phyloP scores from a whole-genome alignment of 1,140 invertebrate genomes.

The Saccostrea echinata region DNA sequence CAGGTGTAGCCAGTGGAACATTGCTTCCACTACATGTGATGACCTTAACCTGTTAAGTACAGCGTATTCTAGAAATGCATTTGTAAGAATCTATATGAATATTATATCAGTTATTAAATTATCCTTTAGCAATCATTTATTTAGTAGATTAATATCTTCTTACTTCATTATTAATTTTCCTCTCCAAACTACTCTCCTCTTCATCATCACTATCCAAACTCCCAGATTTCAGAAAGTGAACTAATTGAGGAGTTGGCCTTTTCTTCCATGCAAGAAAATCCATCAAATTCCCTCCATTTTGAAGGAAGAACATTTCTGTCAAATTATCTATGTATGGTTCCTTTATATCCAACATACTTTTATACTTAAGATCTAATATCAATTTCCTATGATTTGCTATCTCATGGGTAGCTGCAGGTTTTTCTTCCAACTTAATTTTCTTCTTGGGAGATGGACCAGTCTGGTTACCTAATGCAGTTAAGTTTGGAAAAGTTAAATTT shows the following conservation, averaged over 20 bases:
- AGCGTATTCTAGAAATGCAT: not conserved
- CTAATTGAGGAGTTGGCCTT: constrained; percentile 86
- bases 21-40: constrained; percentile 82
- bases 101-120: not conserved
- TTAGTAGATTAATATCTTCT: not conserved
- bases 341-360: constrained; percentile 75
- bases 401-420: constrained; percentile 71
- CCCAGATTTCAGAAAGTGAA: constrained; percentile 88
- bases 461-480: constrained; percentile 58
- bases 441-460: constrained; percentile 75
- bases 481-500: constrained; percentile 56
- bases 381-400: constrained; percentile 72
- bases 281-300: constrained; percentile 91
- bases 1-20: constrained; percentile 81
- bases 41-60: constrained; percentile 82
- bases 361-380: constrained; percentile 71
- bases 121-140: not conserved
- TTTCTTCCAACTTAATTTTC: constrained; percentile 77
- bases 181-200: constrained; percentile 78
- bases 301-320: constrained; percentile 91
- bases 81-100: not conserved
- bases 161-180: constrained; percentile 73
- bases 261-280: constrained; percentile 92
- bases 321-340: constrained; percentile 89
- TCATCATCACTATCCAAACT: constrained; percentile 87